Evolutionary conservation across 2,888 invertebrate species (phyloP), one percentile per base, ranked within the genome.

Genomic region (Seira musarum): DNA sequence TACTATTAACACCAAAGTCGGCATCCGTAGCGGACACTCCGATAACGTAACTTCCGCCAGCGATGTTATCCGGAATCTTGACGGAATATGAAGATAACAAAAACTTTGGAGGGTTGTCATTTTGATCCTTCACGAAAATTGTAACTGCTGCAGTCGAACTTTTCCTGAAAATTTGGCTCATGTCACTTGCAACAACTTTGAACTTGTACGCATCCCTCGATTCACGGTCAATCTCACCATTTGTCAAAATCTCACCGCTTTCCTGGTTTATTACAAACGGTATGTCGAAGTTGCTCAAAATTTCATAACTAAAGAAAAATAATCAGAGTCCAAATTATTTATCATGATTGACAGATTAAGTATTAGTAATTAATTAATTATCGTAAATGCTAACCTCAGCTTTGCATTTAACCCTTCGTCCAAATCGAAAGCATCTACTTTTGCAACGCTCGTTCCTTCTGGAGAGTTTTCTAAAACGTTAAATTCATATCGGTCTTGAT

Each of bases 111-210:
- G 94, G 93, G 88, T 97, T 96, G 88, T 98, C 98, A 88, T 98
- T 98, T 89, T 97, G 96, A 89, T 98, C 97, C 61, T 96, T 90
- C n/a, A 91, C 91, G 6, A 98, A 93, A 88, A 96, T 94, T 1
- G 89, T 89, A 22, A 96, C 93, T 15, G 93, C 94, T 0, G 96
- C 92, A 13, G 94, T 94, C 1, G 95, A 93, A 0, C 95, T 95
- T 85, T 93, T 91, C 0, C 95, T 95, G 87, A 95, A 95, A 0
- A 95, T 96, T 0, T 94, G 92, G 25, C 96, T 96, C 81, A 94
- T 95, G 89, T 97, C 97, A 89, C 94, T 94, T 0, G 96, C 97
- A 91, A 95, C 94, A 19, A 97, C 90, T 1, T 94, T 94, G 83
- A 97, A 90, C 88, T 93, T 93, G 88, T 96, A 97, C 1, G 92